Conservation (phyloP, 1,140 invertebrate species). For the Argopecten irradians region DNA sequence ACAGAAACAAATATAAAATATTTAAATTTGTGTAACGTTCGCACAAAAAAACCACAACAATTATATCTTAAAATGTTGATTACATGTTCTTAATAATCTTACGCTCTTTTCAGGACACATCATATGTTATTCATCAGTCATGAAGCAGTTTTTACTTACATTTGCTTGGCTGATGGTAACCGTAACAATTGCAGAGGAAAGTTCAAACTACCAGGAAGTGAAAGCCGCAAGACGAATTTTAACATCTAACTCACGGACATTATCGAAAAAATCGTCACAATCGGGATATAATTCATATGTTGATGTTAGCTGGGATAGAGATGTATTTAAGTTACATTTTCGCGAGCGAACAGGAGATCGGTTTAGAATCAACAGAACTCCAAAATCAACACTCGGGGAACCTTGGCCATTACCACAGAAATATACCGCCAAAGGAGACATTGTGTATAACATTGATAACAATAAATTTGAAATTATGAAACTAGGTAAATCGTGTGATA, state of each 20-base stretch:
- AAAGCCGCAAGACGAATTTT: background rate
- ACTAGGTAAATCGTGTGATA: constrained; percentile 77
- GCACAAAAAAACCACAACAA: no score
- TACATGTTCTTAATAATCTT: no score
- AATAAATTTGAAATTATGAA: constrained; percentile 48
- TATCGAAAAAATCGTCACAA: background rate
- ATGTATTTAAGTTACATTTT: background rate
- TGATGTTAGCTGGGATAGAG: background rate
- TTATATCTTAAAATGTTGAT: no score
- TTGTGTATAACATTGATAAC: constrained; percentile 36
- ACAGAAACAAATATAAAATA: no score
- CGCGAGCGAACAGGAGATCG: background rate
- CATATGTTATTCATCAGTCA: background rate
- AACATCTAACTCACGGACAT: background rate
- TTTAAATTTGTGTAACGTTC: no score
- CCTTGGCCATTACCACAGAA: constrained; percentile 65
- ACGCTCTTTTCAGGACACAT: no score
- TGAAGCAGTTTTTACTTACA: background rate
- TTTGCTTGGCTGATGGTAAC: background rate
- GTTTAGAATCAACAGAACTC: constrained; percentile 40
- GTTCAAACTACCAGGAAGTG: background rate
- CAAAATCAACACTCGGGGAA: constrained; percentile 47
- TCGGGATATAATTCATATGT: background rate
- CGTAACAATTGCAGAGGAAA: background rate
- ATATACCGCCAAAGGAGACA: constrained; percentile 42